phyloP scores from a whole-genome alignment of 2,797 vertebrate genomes.

The Catharus ustulatus region DNA sequence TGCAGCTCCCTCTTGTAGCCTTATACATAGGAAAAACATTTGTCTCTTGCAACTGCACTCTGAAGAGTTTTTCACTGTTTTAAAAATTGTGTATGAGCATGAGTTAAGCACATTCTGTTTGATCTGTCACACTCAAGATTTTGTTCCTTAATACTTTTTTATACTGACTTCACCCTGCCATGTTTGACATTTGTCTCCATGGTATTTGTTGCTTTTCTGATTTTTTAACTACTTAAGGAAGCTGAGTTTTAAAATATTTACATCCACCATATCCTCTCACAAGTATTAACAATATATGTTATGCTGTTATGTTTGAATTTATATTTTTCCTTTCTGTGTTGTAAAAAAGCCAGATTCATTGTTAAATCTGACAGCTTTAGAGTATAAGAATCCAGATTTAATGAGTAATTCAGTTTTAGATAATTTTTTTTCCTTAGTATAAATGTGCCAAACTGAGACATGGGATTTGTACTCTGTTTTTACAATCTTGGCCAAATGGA shows the following conservation, averaged over 20 bases:
- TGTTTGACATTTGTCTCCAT: background rate
- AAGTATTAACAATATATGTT: background rate
- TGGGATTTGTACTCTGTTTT: background rate
- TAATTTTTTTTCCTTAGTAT: background rate
- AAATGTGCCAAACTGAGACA: background rate
- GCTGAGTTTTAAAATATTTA: background rate
- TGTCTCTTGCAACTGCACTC: background rate
- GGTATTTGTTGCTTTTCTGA: background rate
- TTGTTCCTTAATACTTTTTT: background rate
- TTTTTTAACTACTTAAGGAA: constrained; percentile 1
- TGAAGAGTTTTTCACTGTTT: background rate
- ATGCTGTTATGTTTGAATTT: background rate
- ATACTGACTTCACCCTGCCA: background rate
- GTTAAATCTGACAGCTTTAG: background rate
- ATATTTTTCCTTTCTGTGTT: background rate
- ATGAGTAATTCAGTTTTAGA: background rate
- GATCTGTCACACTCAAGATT: background rate
- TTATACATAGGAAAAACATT: background rate
- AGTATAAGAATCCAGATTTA: background rate
- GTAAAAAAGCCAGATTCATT: background rate
- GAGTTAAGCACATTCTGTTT: background rate
- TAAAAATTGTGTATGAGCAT: background rate
- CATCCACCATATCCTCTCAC: background rate
- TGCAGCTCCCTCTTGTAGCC: background rate
- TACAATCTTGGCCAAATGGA: background rate